Conservation (phyloP, 2,797 vertebrate species). For the Brotula barbata region DNA sequence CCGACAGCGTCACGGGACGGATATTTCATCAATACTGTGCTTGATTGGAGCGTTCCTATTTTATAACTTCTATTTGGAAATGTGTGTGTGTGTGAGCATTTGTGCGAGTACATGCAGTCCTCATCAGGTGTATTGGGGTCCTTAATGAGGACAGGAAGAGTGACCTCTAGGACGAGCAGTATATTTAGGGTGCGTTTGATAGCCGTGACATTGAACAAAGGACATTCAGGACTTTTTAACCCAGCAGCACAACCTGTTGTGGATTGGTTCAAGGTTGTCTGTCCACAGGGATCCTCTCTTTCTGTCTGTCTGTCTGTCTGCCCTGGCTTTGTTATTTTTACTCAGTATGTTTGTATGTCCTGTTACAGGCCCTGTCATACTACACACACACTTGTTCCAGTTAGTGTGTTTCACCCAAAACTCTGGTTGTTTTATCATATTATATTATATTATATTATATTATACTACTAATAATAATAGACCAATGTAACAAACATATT, state of each 20-base stretch:
- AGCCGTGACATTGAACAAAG: conserved; percentile 41
- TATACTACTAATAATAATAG: no score
- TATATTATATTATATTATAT: no score
- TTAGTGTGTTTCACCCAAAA: no score
- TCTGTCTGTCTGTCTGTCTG: not conserved
- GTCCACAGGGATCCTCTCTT: conserved; percentile 3
- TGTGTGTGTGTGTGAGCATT: conserved; percentile 5
- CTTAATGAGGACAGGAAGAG: conserved; percentile 41
- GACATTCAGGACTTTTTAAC: conserved; percentile 41
- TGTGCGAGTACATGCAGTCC: not conserved
- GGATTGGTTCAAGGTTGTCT: conserved; percentile 1
- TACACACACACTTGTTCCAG: no score
- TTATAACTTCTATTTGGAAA: not conserved
- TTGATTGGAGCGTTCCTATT: no score
- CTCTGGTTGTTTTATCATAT: no score
- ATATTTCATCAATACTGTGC: not conserved
- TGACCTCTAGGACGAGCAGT: conserved; percentile 33
- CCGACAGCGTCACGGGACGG: conserved; percentile 6
- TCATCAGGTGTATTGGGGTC: not conserved
- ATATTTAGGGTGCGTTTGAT: conserved; percentile 41
- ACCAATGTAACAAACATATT: no score
- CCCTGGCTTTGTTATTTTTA: not conserved
- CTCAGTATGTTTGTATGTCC: no score
- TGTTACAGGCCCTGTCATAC: no score
- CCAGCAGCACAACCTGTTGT: conserved; percentile 19